These are phyloP conservation scores for Pyrrhura leucotis DNA, from an alignment of 2,797 vertebrate species.

Conservation along the genomic window DNA sequence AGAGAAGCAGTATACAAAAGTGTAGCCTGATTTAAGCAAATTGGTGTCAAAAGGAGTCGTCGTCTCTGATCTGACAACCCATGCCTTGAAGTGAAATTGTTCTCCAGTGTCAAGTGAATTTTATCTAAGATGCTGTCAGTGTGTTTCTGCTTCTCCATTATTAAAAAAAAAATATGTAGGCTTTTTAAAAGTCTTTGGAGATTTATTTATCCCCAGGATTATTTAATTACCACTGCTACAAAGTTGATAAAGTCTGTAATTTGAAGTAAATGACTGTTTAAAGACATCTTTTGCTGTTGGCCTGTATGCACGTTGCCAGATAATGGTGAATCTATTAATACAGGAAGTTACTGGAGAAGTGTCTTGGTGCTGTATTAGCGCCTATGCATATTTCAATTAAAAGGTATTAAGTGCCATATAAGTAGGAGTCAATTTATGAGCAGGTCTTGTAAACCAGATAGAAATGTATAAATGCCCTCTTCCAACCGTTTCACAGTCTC, in stretches of 20 bases:
- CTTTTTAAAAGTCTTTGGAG: not conserved
- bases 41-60: not conserved
- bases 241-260: constrained; percentile 5
- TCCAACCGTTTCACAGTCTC: not conserved
- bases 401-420: not conserved
- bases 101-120: not conserved
- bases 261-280: constrained; percentile 15
- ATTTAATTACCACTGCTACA: not conserved
- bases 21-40: not conserved
- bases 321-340: not conserved
- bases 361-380: not conserved
- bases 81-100: not conserved
- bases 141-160: not conserved
- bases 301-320: not conserved
- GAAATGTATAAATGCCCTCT: not conserved
- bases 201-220: not conserved
- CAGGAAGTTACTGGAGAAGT: not conserved
- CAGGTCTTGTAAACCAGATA: not conserved
- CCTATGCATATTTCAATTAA: not conserved
- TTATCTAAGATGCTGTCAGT: not conserved
- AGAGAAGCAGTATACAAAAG: not conserved
- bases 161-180: not conserved
- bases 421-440: not conserved
- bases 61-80: not conserved
- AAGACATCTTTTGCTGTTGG: not conserved